Conservation (phyloP, 92 coral and sea anemone species). For the Ricordea florida region DNA sequence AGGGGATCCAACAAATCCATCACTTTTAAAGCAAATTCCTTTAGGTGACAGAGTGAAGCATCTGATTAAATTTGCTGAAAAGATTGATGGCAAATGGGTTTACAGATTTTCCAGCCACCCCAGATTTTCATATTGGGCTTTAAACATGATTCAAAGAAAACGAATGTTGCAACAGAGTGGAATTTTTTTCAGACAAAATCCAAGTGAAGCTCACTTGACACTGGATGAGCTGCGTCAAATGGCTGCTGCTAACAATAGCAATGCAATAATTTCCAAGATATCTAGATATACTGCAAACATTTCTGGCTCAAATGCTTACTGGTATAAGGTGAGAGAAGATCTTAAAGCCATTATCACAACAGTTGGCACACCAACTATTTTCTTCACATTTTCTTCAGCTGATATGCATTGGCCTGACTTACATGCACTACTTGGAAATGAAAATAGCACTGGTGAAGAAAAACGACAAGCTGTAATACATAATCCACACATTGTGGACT, state of each 20-base stretch:
- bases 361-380: not conserved
- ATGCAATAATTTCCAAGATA: conserved; percentile 54
- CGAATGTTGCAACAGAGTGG: conserved; percentile 67
- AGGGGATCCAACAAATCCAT: conserved; percentile 59
- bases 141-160: conserved; percentile 62
- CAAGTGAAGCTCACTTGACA: conserved; percentile 63
- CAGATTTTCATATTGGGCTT: conserved; percentile 60
- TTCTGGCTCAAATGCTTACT: conserved; percentile 63
- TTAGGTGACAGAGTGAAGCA: conserved; percentile 49
- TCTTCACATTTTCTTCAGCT: too few relatives aligned
- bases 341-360: too few relatives aligned
- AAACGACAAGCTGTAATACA: conserved; percentile 58
- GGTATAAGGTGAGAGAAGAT: too few relatives aligned
- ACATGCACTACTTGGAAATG: conserved; percentile 32
- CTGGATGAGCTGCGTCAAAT: conserved; percentile 67
- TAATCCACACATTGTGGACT: conserved; percentile 69
- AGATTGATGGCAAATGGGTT: conserved; percentile 48
- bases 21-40: conserved; percentile 50
- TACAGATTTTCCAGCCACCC: conserved; percentile 65
- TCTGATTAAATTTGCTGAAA: conserved; percentile 48
- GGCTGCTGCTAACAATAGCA: conserved; percentile 46
- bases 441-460: conserved; percentile 51
- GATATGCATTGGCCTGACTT: too few relatives aligned
- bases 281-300: conserved; percentile 65
- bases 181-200: conserved; percentile 43